Evolutionary conservation across 2,888 invertebrate genomes (phyloP), one percentile per base, ranked within the genome.

Genomic region (Neoascia interrupta): DNA sequence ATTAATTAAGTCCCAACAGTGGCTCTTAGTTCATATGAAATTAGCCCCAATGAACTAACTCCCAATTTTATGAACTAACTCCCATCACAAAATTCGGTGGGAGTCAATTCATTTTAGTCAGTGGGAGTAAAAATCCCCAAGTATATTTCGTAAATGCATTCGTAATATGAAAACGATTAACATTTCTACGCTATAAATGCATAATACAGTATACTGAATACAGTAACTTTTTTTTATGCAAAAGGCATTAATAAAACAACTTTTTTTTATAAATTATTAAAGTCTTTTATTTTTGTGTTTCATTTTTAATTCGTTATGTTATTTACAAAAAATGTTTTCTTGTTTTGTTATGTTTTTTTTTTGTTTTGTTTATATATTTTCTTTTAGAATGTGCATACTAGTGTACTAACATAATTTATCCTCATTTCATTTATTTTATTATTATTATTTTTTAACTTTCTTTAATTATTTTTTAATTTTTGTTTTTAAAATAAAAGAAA

Each of bases 261-360:
- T 26, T 51, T 66, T 60, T 73, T 73, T 73, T 73, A 73, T 79
- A 79, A 79, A 79, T 79, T 76, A 76, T 76, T 76, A 70, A 72
- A 72, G 70, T 76, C 72, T 76, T 76, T 76, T 76, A 45, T 75
- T 45, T 73, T 66, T 70, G 58, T 76, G 70, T 23, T 69, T 63
- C 56, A 51, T 75, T 75, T n/a, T n/a, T 63, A 53, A 60, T 63
- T 61, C 54, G 49, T 72, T 73, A 68, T 43, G 39, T 72, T 79
- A 79, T 79, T 79, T 79, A 79, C 79, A 79, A 79, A n/a, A n/a
- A 79, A 79, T 73, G 43, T 60, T 73, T 58, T 58, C 31, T 58
- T 61, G 54, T 23, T 66, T 73, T 61, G 53, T 60, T 60, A 49
- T 60, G n/a, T 41, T 49, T 11, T 54, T 37, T 49, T 21, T 45